phyloP scores from a whole-genome alignment of 2,797 vertebrate genomes.

The Peromyscus nudipes region DNA sequence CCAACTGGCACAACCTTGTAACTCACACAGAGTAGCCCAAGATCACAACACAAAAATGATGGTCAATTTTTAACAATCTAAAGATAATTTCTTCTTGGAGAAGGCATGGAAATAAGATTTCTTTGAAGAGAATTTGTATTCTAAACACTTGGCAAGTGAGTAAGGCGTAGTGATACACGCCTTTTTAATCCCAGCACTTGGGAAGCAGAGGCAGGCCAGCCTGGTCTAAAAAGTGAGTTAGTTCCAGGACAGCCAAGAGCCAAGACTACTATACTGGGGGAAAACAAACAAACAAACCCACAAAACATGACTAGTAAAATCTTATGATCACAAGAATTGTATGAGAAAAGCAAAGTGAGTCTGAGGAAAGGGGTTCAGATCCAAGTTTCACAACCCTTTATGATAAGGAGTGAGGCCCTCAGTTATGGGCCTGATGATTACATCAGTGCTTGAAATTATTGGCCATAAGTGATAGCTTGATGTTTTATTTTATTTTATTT shows the following conservation, averaged over 20 bases:
- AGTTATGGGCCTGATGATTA: fast-evolving
- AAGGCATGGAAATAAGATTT: background rate
- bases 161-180: background rate
- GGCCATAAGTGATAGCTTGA: background rate
- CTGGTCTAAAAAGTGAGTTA: too few species aligned
- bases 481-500: background rate
- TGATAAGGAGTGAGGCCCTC: background rate
- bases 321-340: fast-evolving
- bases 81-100: background rate
- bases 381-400: fast-evolving
- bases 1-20: background rate
- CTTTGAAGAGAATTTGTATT: background rate
- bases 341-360: background rate
- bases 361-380: background rate
- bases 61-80: background rate
- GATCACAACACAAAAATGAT: background rate
- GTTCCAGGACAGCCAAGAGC: too few species aligned
- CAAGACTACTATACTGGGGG: too few species aligned
- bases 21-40: background rate
- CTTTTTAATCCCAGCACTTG: background rate
- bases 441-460: background rate
- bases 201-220: background rate
- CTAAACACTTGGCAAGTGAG: background rate
- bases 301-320: background rate
- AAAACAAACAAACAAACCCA: too few species aligned